Conservation (phyloP, 2,113 vertebrate genomes). For the Hipposideros armiger region DNA sequence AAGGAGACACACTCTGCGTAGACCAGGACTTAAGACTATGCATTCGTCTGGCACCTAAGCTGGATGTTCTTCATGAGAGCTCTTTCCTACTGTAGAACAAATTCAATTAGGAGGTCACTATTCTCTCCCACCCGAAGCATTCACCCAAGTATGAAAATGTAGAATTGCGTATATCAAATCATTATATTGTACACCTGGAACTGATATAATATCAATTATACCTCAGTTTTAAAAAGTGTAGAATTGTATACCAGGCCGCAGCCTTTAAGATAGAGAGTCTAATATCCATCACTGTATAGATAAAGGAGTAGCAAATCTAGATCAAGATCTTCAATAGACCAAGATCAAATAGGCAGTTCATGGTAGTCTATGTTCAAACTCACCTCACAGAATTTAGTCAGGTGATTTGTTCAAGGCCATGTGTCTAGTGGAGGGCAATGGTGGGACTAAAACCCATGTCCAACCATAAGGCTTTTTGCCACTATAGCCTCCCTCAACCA, state of each 20-base stretch:
- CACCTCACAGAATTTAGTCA: not conserved
- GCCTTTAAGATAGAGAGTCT: not conserved
- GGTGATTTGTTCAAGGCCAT: not conserved
- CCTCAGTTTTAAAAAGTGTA: not conserved
- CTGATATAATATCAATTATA: not conserved
- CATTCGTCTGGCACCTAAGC: not conserved
- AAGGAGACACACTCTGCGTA: not conserved
- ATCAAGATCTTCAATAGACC: not conserved
- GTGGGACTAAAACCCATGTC: not conserved
- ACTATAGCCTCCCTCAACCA: not conserved
- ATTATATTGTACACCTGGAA: not conserved
- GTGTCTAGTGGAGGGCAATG: not conserved
- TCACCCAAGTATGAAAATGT: not conserved
- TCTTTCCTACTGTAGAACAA: not conserved
- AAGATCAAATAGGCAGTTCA: not conserved
- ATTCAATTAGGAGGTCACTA: not conserved
- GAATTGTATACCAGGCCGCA: not conserved
- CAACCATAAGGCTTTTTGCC: not conserved
- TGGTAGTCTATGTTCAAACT: not conserved
- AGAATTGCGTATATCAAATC: not conserved
- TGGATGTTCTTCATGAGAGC: not conserved
- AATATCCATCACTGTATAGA: not conserved
- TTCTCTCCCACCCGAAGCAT: not conserved
- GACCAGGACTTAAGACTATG: not conserved
- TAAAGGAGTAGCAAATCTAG: slow-evolving; percentile 13